Conservation (phyloP, 2,888 invertebrate genomes). For the Tortrix viridana region DNA sequence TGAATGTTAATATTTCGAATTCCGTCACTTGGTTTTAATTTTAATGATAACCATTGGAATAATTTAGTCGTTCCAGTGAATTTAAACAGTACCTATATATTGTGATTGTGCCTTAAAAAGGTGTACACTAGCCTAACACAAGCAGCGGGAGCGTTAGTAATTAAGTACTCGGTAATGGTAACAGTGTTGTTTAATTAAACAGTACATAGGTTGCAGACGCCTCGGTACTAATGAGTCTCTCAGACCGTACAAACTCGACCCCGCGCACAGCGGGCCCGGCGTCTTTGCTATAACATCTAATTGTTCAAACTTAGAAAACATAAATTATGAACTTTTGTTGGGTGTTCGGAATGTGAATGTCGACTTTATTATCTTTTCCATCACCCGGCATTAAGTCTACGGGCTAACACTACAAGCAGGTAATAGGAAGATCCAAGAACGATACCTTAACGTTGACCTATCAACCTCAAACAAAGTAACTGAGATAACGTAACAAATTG, state of each 20-base stretch:
- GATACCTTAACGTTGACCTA: constrained; percentile 65
- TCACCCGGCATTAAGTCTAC: constrained; percentile 21
- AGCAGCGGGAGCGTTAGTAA: constrained; percentile 51
- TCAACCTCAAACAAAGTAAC: constrained; percentile 76
- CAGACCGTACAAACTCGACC: not conserved
- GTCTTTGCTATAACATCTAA: constrained; percentile 3
- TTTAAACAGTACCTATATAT: not conserved
- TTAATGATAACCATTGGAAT: not conserved
- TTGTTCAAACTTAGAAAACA: not conserved
- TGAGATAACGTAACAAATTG: constrained; percentile 80
- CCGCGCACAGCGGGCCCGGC: constrained; percentile 3
- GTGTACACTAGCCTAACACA: constrained; percentile 41
- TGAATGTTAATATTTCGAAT: constrained; percentile 32
- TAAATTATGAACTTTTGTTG: not conserved
- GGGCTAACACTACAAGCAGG: constrained; percentile 41
- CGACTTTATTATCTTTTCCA: constrained; percentile 8
- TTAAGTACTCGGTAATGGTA: constrained; percentile 52
- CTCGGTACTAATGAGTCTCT: constrained; percentile 20
- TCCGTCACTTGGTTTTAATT: constrained; percentile 16
- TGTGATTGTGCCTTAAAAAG: constrained; percentile 6
- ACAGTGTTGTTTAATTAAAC: constrained; percentile 53
- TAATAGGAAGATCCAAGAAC: constrained; percentile 28
- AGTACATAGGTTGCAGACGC: constrained; percentile 42
- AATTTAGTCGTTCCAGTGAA: constrained; percentile 9
- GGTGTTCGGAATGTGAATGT: constrained; percentile 2